Evolutionary conservation across 2,888 invertebrate species (phyloP).

Genomic region (Drosophila kokeensis): DNA sequence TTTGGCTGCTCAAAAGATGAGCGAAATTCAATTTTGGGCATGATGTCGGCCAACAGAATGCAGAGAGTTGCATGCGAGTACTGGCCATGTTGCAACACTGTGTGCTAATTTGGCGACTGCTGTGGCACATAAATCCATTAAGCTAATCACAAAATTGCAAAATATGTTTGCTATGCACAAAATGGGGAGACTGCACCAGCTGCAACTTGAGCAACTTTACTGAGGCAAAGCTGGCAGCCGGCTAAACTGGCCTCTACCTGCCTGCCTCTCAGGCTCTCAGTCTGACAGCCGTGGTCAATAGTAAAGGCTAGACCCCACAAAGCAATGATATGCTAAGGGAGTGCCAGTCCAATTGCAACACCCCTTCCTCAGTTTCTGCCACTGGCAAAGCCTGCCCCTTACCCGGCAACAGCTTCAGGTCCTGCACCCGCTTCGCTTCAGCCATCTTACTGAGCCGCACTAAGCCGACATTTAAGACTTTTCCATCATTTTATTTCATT

Average conservation of each 20-base stretch:
- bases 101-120: conserved; percentile 55
- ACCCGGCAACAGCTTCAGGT: not conserved
- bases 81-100: conserved; percentile 5
- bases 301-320: conserved; percentile 39
- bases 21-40: conserved; percentile 52
- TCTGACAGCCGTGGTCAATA: conserved; percentile 44
- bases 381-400: not conserved
- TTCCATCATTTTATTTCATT: conserved; percentile 71
- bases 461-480: conserved; percentile 69
- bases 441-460: conserved; percentile 54
- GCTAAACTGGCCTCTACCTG: not conserved
- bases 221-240: not conserved
- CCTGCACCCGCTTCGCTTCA: conserved; percentile 14
- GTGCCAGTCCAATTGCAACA: conserved; percentile 29
- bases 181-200: conserved; percentile 11
- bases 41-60: conserved; percentile 24
- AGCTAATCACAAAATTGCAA: conserved; percentile 63
- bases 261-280: not conserved
- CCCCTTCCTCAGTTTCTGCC: not conserved
- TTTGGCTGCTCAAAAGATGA: conserved; percentile 56
- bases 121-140: conserved; percentile 69
- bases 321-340: conserved; percentile 50
- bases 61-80: not conserved
- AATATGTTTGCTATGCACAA: conserved; percentile 54
- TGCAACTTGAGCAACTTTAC: conserved; percentile 9